A percentile compares a stretch with the other conserved stretches of the same genome.
Evolutionary conservation across 1,140 invertebrate genomes (phyloP).

Genomic region (Zaprionus inermis): DNA sequence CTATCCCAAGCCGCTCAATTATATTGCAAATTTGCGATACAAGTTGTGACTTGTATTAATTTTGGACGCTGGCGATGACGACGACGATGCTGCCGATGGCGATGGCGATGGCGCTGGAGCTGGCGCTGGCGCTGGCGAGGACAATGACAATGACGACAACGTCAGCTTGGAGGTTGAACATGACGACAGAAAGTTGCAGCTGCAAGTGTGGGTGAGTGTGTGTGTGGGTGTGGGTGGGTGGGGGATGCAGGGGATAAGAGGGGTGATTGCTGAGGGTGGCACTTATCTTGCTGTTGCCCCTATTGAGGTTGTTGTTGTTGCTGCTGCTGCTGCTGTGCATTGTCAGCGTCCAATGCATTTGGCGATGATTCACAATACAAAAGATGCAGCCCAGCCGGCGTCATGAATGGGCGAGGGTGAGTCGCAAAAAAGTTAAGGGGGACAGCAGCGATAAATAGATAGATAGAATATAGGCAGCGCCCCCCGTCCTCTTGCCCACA

Average conservation of each 20-base stretch:
- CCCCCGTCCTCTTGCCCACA: background rate
- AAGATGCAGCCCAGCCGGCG: slow-evolving; percentile 58
- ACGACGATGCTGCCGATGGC: slow-evolving; percentile 21
- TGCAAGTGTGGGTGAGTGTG: background rate
- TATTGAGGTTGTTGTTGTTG: background rate
- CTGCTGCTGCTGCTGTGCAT: slow-evolving; percentile 49
- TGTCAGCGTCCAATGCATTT: slow-evolving; percentile 70
- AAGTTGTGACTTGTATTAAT: background rate
- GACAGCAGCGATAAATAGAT: slow-evolving; percentile 65
- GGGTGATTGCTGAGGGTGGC: background rate
- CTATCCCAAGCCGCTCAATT: background rate
- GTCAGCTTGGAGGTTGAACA: slow-evolving; percentile 23
- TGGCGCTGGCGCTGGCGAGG: slow-evolving; percentile 17
- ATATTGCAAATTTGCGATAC: slow-evolving; percentile 3
- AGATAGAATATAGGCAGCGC: slow-evolving; percentile 61
- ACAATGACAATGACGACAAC: slow-evolving; percentile 24
- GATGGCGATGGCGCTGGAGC: slow-evolving; percentile 23
- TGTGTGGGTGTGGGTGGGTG: background rate
- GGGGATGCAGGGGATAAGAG: background rate
- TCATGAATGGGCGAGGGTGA: slow-evolving; percentile 9
- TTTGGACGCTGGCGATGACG: background rate
- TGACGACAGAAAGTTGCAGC: slow-evolving; percentile 17
- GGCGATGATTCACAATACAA: slow-evolving; percentile 77
- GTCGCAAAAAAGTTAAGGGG: slow-evolving; percentile 48
- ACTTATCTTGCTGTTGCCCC: slow-evolving; percentile 51